phyloP scores from a whole-genome alignment of 1,140 invertebrate species.

The Globodera rostochiensis region DNA sequence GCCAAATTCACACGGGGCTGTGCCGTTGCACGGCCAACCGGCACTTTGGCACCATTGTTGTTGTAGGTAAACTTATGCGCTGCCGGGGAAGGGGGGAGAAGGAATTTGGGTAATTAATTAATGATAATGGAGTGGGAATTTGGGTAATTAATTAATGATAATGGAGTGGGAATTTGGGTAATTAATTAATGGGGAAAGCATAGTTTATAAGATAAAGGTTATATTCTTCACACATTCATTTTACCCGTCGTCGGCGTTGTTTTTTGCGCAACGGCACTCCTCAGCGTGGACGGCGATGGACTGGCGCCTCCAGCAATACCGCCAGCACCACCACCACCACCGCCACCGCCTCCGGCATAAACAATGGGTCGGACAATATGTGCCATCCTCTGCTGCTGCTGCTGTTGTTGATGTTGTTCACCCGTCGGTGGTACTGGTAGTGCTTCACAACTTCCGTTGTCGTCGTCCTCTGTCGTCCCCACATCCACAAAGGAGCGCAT shows the following conservation, averaged over 20 bases:
- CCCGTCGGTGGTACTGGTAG: not conserved
- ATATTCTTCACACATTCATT: no score
- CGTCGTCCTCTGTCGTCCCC: not conserved
- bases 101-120: not conserved
- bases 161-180: not conserved
- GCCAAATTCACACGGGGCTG: conserved; percentile 43
- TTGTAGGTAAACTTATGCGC: conserved; percentile 22
- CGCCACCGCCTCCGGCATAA: conserved; percentile 39
- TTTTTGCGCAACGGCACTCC: conserved; percentile 1
- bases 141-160: not conserved
- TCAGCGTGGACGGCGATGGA: conserved; percentile 16
- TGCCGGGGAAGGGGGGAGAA: not conserved
- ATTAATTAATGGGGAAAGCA: not conserved
- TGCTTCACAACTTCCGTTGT: not conserved
- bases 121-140: not conserved
- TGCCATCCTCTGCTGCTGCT: conserved; percentile 38
- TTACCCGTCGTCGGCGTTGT: conserved; percentile 7
- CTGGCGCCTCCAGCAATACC: not conserved
- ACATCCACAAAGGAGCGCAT: conserved; percentile 1
- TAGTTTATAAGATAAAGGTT: not conserved
- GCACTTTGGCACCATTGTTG: conserved; percentile 32
- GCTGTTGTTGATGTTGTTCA: conserved; percentile 14
- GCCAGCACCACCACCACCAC: not conserved
- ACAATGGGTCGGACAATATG: conserved; percentile 52
- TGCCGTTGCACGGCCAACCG: conserved; percentile 36